Evolutionary conservation across 2,113 vertebrate species (phyloP), one percentile per base, ranked within the genome.

Genomic region (Nestor notabilis): DNA sequence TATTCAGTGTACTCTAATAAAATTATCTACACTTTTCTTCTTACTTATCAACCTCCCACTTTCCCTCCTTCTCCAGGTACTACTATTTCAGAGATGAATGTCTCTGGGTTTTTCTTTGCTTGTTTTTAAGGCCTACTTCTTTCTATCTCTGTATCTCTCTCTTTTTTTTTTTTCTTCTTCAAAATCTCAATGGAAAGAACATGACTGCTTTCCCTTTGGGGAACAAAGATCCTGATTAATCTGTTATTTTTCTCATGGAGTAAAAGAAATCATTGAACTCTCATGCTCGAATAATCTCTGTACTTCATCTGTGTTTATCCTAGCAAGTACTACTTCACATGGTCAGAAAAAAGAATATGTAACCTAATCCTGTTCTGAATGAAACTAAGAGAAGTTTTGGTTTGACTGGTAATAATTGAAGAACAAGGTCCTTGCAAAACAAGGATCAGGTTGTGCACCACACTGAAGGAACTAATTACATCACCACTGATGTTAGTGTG

Each of bases 141-240:
- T 61, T 72, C 9, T 58, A 7, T 44, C 16, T 50, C 16, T 61
- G 13, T 19, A 53, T 75, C 31, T 43, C 18, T 61, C 31, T 44
- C 39, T 3, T 56, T 69, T 9, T 44, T 3, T 56, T 69, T 9
- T 19, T 52, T 31, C 46, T 27, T 5, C 29, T 76, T 82, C 20
- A 14, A 69, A 77, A 70, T 66, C n/a, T 80, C 60, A 13, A 74
- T 63, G 28, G 39, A 49, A 76, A 44, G 15, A 74, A 35, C 44
- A 41, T 16, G 21, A 41, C 31, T 0, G 0, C 17, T 60, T 86
- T 69, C 44, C 10, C 39, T 65, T 83, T 58, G n/a, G 21, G 53
- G 31, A 78, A 21, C 13, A 68, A 74, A 66, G 31, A 50, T 46
- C 20, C 37, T 21, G 65, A 71, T 76, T 31, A 90, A 41, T 72